Evolutionary conservation across 2,888 invertebrate genomes (phyloP), one percentile per base, ranked within the genome.

Genomic region (Heteropelma amictum): DNA sequence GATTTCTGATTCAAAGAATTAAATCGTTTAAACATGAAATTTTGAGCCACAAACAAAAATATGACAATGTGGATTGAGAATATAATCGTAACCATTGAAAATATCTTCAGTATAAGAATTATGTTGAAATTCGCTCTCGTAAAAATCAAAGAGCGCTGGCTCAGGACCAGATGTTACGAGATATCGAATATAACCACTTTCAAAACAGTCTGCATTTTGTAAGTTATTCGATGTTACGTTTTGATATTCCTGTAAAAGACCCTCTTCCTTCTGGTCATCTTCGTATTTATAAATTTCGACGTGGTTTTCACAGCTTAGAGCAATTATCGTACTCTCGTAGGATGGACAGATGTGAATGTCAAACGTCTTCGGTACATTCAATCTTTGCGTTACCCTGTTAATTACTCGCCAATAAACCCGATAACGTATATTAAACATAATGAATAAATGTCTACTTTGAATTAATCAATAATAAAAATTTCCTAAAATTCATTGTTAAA

Each of bases 161-260:
- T 81, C 77, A 2, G 70, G 70, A 2, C 86, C 87, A 5, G 84
- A 83, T 26, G 78, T 79, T 1, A 81, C 82, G 21, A 88, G 54
- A 58, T 86, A 87, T 19, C 80, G 73, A 2, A 83, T 70, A 12
- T 84, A 79, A 3, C 85, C 84, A 63, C 83, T 88, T 35, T 85
- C 81, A 38, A 87, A 88, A 47, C 85, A 87, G 23, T 83, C 70
- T 1, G 81, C 78, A 68, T 86, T 85, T 12, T 49, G 77, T 3
- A 85, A 65, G 23, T 77, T 73, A 2, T 76, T 72, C 2, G 81
- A 79, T 4, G 79, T 76, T 2, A 87, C 77, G 12, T 67, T 79
- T 56, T 80, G 73, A 4, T 76, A 42, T 2, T 70, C 10, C n/a
- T 71, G 38, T 7, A 86, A 82, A 4, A 70, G 60, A n/a, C 65